Evolutionary conservation across 2,888 invertebrate genomes (phyloP).

Genomic region (Dermolepida albohirtum): DNA sequence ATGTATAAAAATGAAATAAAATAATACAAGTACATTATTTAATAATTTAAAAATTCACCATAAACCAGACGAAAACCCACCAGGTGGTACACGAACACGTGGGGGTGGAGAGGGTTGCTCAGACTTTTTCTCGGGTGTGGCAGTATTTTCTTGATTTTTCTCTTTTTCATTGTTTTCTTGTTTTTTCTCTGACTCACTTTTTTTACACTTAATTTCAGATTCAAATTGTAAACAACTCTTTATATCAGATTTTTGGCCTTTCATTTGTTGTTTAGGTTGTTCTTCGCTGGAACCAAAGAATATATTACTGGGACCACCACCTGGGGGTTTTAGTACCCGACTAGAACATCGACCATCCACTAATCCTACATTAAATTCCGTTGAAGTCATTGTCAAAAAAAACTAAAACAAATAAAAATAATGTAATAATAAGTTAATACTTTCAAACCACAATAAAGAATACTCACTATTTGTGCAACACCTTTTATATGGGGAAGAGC

Average conservation of each 20-base stretch:
- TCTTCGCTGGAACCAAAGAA: conserved; percentile 53
- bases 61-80: conserved; percentile 58
- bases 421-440: neutral
- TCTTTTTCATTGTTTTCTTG: conserved; percentile 31
- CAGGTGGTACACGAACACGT: conserved; percentile 57
- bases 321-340: conserved; percentile 66
- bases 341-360: conserved; percentile 57
- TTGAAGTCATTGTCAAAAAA: conserved; percentile 53
- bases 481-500: conserved; percentile 12
- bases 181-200: conserved; percentile 18
- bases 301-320: conserved; percentile 65
- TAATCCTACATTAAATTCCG: conserved; percentile 54
- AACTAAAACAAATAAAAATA: conserved; percentile 11
- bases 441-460: neutral
- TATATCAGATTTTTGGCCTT: conserved; percentile 42
- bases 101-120: conserved; percentile 41
- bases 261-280: conserved; percentile 35
- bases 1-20: conserved; percentile 9
- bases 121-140: conserved; percentile 40
- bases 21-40: conserved; percentile 4
- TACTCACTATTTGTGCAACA: neutral
- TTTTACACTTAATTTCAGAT: conserved; percentile 22
- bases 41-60: conserved; percentile 52
- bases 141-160: conserved; percentile 17
- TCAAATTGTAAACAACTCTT: conserved; percentile 35